Conservation (phyloP, 2,888 invertebrate species). For the Andrena chrysosceles region DNA sequence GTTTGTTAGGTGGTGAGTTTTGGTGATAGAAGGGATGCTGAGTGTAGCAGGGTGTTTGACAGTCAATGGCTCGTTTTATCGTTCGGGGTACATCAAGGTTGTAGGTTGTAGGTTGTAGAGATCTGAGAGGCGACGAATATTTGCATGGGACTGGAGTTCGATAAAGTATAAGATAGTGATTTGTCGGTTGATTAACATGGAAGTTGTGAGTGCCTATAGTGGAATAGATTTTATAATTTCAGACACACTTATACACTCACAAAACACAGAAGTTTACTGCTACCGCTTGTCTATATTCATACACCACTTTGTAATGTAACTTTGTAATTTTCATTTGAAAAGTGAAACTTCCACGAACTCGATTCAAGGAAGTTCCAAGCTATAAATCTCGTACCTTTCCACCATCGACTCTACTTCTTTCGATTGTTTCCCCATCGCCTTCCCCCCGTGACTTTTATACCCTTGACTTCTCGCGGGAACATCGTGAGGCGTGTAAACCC, state of each 20-base stretch:
- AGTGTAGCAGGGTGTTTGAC: too few relatives aligned
- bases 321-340: slow-evolving; percentile 46
- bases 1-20: too few relatives aligned
- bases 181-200: too few relatives aligned
- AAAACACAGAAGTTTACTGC: neutral
- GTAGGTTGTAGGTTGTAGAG: too few relatives aligned
- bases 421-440: slow-evolving; percentile 39
- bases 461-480: slow-evolving; percentile 19
- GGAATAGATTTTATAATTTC: too few relatives aligned
- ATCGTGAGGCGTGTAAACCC: neutral
- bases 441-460: slow-evolving; percentile 14
- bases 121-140: too few relatives aligned
- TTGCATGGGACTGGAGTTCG: too few relatives aligned
- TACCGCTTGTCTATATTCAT: neutral
- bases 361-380: slow-evolving; percentile 32
- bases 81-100: too few relatives aligned
- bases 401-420: slow-evolving; percentile 27
- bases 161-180: too few relatives aligned
- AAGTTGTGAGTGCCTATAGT: too few relatives aligned
- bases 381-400: slow-evolving; percentile 42
- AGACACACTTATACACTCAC: neutral
- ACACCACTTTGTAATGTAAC: slow-evolving; percentile 14
- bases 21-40: too few relatives aligned
- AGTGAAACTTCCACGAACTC: slow-evolving; percentile 44
- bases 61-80: too few relatives aligned